Percentiles rank a stretch among this genome's conserved stretches.
These are phyloP conservation scores for Chrysochloris asiatica DNA, from an alignment of 2,113 vertebrate genomes.

Conservation along the genomic window DNA sequence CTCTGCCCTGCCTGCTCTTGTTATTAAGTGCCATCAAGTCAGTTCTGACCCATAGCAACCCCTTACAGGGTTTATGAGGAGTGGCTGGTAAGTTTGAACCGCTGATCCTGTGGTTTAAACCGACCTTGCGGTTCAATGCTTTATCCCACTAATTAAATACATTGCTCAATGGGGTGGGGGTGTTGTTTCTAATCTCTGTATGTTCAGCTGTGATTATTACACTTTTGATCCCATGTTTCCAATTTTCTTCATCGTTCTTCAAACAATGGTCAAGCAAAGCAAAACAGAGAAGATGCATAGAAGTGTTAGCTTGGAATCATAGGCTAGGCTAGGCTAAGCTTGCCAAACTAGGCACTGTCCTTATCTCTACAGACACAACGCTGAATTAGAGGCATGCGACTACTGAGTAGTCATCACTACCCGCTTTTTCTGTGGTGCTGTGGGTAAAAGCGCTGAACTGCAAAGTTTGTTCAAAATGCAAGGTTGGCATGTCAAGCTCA, in stretches of 20 bases:
- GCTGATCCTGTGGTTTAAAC: too few species aligned
- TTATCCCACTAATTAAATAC: not conserved
- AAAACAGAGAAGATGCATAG: not conserved
- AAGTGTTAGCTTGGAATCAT: not conserved
- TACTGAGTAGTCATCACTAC: not conserved
- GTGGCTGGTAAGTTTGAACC: too few species aligned
- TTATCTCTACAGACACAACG: slow-evolving; percentile 18
- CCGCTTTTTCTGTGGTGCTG: slow-evolving; percentile 7
- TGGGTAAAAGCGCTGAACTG: too few species aligned
- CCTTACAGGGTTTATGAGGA: too few species aligned
- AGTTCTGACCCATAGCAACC: too few species aligned
- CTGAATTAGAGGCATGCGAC: not conserved
- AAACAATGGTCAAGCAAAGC: not conserved
- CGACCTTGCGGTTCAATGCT: too few species aligned
- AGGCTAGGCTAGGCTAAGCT: not conserved
- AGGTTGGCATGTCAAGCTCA: too few species aligned
- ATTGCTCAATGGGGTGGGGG: not conserved
- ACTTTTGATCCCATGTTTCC: not conserved
- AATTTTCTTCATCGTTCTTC: not conserved
- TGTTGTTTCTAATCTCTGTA: not conserved
- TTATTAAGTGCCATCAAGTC: too few species aligned
- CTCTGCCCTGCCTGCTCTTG: not conserved
- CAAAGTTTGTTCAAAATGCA: too few species aligned
- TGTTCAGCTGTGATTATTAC: not conserved
- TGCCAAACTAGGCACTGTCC: not conserved